Evolutionary conservation across 1,140 invertebrate genomes (phyloP).

Genomic region (Macrobrachium rosenbergii): DNA sequence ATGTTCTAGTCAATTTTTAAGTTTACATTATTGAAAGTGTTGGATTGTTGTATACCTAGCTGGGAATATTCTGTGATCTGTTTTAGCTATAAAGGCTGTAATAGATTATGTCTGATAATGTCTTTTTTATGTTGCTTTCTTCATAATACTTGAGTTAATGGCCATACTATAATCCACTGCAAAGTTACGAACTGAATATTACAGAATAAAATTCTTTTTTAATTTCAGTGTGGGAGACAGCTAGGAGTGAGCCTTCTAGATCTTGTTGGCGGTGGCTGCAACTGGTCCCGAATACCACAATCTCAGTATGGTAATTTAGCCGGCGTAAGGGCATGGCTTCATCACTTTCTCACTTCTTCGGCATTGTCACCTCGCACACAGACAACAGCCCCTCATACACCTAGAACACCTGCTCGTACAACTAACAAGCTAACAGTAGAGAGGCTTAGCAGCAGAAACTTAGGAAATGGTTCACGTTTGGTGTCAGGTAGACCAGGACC

Average conservation of each 20-base stretch:
- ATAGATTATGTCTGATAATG: too few species aligned
- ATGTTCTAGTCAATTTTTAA: too few species aligned
- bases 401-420: slow-evolving; percentile 45
- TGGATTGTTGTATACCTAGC: too few species aligned
- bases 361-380: slow-evolving; percentile 52
- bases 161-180: too few species aligned
- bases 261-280: slow-evolving; percentile 75
- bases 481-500: slow-evolving; percentile 47
- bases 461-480: slow-evolving; percentile 33
- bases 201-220: too few species aligned
- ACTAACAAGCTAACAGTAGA: slow-evolving; percentile 50
- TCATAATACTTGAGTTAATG: too few species aligned
- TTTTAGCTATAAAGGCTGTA: too few species aligned
- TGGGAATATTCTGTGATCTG: too few species aligned
- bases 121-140: too few species aligned
- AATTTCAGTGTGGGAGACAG: slow-evolving; percentile 59
- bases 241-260: slow-evolving; percentile 61
- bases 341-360: slow-evolving; percentile 68
- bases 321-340: slow-evolving; percentile 80
- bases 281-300: slow-evolving; percentile 82
- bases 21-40: too few species aligned
- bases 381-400: slow-evolving; percentile 25
- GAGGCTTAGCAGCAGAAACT: slow-evolving; percentile 22
- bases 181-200: too few species aligned
- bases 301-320: slow-evolving; percentile 83